These are phyloP conservation scores for Tridacna gigas DNA, from an alignment of 2,888 invertebrate species.

Conservation along the genomic window DNA sequence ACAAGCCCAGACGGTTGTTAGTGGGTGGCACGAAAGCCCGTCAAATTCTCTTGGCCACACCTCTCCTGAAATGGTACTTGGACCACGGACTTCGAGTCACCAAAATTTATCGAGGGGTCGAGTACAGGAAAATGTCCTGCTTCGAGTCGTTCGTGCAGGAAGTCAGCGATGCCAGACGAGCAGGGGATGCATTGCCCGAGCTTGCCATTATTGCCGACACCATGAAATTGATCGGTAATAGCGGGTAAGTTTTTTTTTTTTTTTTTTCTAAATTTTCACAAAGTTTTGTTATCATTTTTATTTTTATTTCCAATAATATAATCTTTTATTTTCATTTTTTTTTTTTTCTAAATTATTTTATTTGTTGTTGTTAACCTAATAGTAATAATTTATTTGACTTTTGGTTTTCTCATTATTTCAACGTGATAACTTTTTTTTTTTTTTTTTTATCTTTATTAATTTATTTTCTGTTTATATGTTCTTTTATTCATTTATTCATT, in stretches of 20 bases:
- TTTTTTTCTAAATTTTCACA: no score
- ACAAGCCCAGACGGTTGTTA: slow-evolving; percentile 36
- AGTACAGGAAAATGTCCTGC: slow-evolving; percentile 30
- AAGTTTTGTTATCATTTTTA: no score
- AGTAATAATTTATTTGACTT: no score
- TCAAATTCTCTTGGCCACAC: slow-evolving; percentile 50
- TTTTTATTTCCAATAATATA: no score
- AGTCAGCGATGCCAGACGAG: slow-evolving; percentile 50
- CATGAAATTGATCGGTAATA: slow-evolving; percentile 52
- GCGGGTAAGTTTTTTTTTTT: slow-evolving; percentile 24
- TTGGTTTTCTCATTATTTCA: no score
- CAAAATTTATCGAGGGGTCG: slow-evolving; percentile 53
- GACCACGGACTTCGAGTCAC: slow-evolving; percentile 48
- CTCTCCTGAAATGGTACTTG: slow-evolving; percentile 58
- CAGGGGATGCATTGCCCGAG: slow-evolving; percentile 29
- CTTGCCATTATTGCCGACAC: slow-evolving; percentile 50
- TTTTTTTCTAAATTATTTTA: no score
- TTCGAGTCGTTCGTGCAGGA: slow-evolving; percentile 47
- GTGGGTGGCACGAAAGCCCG: slow-evolving; percentile 43
- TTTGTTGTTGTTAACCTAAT: no score
- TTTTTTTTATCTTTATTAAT: no score
- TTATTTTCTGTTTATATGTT: no score
- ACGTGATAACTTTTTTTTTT: no score
- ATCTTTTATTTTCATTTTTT: no score
- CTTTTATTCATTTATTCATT: no score